Percentiles rank a stretch among this genome's conserved stretches.
Conservation (phyloP, 2,888 invertebrate genomes). For the Mythimna impura region DNA sequence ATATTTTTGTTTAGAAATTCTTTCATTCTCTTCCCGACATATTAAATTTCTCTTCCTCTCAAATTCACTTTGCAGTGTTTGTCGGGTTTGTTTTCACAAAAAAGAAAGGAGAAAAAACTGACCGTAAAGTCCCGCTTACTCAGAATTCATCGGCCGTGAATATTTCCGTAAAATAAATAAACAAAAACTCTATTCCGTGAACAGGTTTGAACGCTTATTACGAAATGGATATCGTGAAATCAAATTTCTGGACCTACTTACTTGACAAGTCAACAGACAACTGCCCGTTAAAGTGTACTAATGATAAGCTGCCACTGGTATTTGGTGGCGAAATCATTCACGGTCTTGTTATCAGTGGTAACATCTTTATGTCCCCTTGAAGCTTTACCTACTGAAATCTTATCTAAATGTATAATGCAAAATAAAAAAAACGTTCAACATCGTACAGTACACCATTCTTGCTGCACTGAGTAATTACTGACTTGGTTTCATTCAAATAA, state of each 20-base stretch:
- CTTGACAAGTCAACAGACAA: slow-evolving; percentile 52
- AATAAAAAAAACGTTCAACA: slow-evolving; percentile 29
- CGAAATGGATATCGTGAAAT: slow-evolving; percentile 81
- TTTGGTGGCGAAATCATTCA: slow-evolving; percentile 25
- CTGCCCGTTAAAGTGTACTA: slow-evolving; percentile 20
- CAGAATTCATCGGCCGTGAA: slow-evolving; percentile 59
- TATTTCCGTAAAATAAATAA: slow-evolving; percentile 58
- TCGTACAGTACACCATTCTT: slow-evolving; percentile 38
- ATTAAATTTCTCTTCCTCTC: slow-evolving; percentile 40
- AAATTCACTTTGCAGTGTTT: slow-evolving; percentile 47
- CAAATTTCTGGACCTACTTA: slow-evolving; percentile 65
- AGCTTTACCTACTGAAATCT: too few species aligned
- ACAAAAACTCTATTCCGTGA: slow-evolving; percentile 55
- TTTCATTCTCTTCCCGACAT: slow-evolving; percentile 20
- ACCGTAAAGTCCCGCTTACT: slow-evolving; percentile 40
- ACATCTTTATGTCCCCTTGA: neutral
- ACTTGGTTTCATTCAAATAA: slow-evolving; percentile 58
- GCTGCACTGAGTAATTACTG: slow-evolving; percentile 53
- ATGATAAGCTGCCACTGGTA: neutral
- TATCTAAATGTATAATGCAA: neutral
- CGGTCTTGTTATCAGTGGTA: neutral
- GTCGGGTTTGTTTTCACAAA: slow-evolving; percentile 38
- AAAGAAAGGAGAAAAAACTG: slow-evolving; percentile 26
- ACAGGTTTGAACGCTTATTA: slow-evolving; percentile 72
- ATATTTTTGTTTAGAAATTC: slow-evolving; percentile 45